Evolutionary conservation across 1,140 invertebrate species (phyloP), one percentile per base, ranked within the genome.

Genomic region (Pogonus chalceus): DNA sequence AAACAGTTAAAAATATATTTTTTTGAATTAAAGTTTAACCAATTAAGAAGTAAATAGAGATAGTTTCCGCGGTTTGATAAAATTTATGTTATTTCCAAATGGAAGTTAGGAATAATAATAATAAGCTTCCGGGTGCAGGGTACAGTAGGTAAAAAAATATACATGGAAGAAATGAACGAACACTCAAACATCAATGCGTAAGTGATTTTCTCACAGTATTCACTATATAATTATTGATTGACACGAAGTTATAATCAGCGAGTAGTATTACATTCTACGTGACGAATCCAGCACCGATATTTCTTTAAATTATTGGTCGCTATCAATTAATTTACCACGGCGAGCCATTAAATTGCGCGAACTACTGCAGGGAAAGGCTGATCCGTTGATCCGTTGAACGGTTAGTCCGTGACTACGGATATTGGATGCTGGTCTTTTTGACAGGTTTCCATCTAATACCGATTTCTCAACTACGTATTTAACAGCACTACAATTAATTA

Each of bases 191-290:
- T 18, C 9, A 12, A 43, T 43, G 37, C 37, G 37, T 43, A 43
- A 43, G 37, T 43, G 37, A 18, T 43, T 43, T 43, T 43, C 37
- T 43, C 37, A 43, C 37, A 43, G 37, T 43, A 18, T 18, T n/a
- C n/a, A n/a, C 37, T 43, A 43, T 43, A 16, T 43, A 43, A 43
- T 43, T 43, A 43, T 43, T 43, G 37, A 43, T 43, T 43, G 37
- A 43, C 37, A 43, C 37, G 37, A 43, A 43, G 9, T 43, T 43
- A 43, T 43, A 43, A 43, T 43, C 37, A 43, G 37, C 7, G 37
- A 43, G 37, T 18, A 16, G 18, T 43, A 43, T 43, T 43, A 43
- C 37, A 7, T 43, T 4, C 9, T 43, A 43, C 37, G 37, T 43
- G 37, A 43, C 37, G 37, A 43, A 43, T 43, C 18, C 37, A 16